Evolutionary conservation across 2,113 vertebrate genomes (phyloP), one percentile per base, ranked within the genome.

Genomic region (Oostethus manadensis): DNA sequence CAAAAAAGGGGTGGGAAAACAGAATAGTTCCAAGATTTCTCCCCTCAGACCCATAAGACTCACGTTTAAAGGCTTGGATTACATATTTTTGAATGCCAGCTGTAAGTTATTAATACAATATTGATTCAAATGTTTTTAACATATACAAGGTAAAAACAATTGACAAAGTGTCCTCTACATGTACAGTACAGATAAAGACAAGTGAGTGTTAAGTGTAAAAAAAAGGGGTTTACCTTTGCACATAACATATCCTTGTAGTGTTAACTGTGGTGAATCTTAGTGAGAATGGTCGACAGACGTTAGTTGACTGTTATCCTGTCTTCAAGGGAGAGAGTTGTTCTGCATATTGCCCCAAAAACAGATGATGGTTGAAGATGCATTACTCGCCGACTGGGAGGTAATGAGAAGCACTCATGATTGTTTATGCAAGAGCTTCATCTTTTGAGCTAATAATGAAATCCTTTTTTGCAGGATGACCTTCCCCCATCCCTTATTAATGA

Each of bases 291-390:
- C 79, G 81, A 77, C n/a, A n/a, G n/a, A n/a, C 70, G 80, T 79
- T 29, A 70, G 79, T 86, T 84, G 79, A 82, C 77, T 83, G 81
- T 78, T 84, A 83, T 88, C 84, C 87, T 88, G 88, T 89, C 88
- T 86, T 86, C 83, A 87, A 77, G 82, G 81, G 72, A 68, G 74
- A 59, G 57, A 35, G 78, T 84, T 84, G 74, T 64, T 85, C 79
- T 86, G 84, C 78, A 86, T 84, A 81, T 74, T 81, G 81, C 84
- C 78, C 83, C 83, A 79, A 42, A 42, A 42, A 85, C 77, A 85
- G 82, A 83, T 85, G 84, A 80, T 84, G 82, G 84, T 83, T 82
- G 76, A 80, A 84, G 81, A 85, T 86, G 79, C 78, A 87, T 54
- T 83, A 79, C 79, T 86, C 81, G 73, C 84, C 74, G 78, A 72